Evolutionary conservation across 2,113 vertebrate species (phyloP).

Genomic region (Isurus oxyrinchus): DNA sequence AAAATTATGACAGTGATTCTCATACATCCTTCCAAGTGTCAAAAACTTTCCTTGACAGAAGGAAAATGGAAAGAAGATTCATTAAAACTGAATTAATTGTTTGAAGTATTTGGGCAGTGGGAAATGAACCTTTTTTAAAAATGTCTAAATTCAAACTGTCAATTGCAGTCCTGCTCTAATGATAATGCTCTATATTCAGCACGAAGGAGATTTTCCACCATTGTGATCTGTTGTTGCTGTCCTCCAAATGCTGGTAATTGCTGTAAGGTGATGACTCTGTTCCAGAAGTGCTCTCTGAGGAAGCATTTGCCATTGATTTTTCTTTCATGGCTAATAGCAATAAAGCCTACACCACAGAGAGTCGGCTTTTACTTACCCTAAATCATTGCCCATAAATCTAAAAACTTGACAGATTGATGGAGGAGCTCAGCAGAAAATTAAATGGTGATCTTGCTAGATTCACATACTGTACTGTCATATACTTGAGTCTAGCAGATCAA

Average conservation of each 20-base stretch:
- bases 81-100: not conserved
- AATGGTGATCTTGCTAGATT: slow-evolving; percentile 36
- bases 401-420: slow-evolving; percentile 47
- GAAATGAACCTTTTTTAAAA: not conserved
- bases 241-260: slow-evolving; percentile 53
- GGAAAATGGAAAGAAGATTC: not conserved
- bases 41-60: not conserved
- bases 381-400: slow-evolving; percentile 54
- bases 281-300: slow-evolving; percentile 63
- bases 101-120: not conserved
- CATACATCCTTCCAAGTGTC: not conserved
- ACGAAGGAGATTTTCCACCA: not conserved
- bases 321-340: slow-evolving; percentile 72
- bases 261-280: slow-evolving; percentile 62
- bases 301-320: slow-evolving; percentile 74
- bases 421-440: slow-evolving; percentile 38
- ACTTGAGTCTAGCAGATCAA: slow-evolving; percentile 33
- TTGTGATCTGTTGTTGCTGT: slow-evolving; percentile 32
- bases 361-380: slow-evolving; percentile 46
- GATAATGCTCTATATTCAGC: not conserved
- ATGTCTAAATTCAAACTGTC: not conserved
- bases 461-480: slow-evolving; percentile 32
- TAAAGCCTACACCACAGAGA: slow-evolving; percentile 54
- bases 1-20: not conserved
- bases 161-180: not conserved